Evolutionary conservation across 2,797 vertebrate species (phyloP).

Genomic region (Bovichtus diacanthus): DNA sequence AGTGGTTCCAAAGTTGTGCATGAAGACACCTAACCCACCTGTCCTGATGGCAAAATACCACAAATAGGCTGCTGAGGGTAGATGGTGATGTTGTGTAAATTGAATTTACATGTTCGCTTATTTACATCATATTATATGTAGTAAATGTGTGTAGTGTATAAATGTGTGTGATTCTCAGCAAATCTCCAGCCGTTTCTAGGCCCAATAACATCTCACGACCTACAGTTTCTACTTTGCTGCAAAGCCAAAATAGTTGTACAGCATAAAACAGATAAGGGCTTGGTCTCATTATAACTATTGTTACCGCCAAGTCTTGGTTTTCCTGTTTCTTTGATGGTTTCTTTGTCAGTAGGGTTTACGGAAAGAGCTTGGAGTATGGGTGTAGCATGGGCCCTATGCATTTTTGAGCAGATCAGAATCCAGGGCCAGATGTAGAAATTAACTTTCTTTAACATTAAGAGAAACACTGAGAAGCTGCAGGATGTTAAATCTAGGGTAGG

Average conservation of each 20-base stretch:
- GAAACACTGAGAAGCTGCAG: too few relatives aligned
- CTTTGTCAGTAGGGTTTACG: too few relatives aligned
- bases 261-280: too few relatives aligned
- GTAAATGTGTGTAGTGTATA: background rate
- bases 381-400: too few relatives aligned
- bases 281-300: too few relatives aligned
- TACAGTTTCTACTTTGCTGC: background rate
- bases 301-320: too few relatives aligned
- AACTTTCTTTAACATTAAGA: too few relatives aligned
- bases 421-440: too few relatives aligned
- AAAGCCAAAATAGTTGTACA: background rate
- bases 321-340: too few relatives aligned
- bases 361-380: too few relatives aligned
- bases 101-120: background rate
- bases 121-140: background rate
- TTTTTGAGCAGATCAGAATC: too few relatives aligned
- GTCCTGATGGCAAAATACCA: background rate
- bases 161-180: background rate
- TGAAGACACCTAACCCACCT: background rate
- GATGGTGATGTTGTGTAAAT: background rate
- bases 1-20: background rate
- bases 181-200: background rate
- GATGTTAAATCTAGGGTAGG: too few relatives aligned
- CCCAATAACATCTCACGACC: background rate
- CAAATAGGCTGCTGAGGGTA: background rate